Evolutionary conservation across 1,140 invertebrate genomes (phyloP).

Genomic region (Brachionus koreanus): DNA sequence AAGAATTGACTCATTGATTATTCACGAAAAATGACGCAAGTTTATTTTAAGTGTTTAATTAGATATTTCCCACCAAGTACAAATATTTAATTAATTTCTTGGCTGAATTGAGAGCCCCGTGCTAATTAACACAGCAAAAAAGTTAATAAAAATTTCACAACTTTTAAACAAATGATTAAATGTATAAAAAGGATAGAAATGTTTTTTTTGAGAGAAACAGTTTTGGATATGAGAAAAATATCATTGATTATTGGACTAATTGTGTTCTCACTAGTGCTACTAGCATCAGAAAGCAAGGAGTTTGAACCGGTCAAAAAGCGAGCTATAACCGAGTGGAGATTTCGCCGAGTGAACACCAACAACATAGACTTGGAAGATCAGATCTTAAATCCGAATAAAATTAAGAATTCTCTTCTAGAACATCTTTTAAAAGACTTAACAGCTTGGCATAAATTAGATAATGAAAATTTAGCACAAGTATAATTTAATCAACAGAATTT

Average conservation of each 20-base stretch:
- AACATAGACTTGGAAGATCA: not conserved
- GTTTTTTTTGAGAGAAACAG: not conserved
- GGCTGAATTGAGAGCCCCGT: not conserved
- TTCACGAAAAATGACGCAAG: not conserved
- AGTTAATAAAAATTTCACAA: not conserved
- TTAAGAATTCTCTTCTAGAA: not conserved
- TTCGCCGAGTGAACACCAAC: not conserved
- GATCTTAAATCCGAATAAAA: not conserved
- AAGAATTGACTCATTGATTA: not conserved
- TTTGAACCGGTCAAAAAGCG: not conserved
- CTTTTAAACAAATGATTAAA: not conserved
- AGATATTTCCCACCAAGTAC: not conserved
- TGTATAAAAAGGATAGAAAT: not conserved
- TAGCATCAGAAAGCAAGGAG: not conserved
- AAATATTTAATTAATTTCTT: not conserved
- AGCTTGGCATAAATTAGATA: not conserved
- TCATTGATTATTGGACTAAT: not conserved
- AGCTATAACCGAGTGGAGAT: constrained; percentile 1
- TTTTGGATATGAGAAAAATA: not conserved
- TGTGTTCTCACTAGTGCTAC: not conserved
- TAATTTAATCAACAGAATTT: too few species aligned
- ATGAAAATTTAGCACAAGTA: not conserved
- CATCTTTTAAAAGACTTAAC: not conserved
- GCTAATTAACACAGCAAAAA: not conserved
- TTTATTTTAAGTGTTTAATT: not conserved